phyloP scores from a whole-genome alignment of 2,888 invertebrate species.

The Tinea semifulvella region DNA sequence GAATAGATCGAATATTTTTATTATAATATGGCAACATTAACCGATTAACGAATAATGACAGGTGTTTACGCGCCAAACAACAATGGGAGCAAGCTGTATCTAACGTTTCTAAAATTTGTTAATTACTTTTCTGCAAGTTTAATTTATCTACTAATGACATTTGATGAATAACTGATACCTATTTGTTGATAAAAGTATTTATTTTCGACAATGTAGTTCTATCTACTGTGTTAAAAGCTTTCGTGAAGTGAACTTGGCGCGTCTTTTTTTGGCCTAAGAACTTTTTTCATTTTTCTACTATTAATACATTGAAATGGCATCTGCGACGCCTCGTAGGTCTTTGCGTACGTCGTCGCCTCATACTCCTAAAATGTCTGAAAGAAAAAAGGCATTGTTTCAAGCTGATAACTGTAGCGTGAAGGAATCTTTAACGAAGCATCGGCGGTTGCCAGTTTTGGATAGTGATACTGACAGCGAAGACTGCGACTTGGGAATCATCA shows the following conservation, averaged over 20 bases:
- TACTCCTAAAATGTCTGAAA: constrained; percentile 69
- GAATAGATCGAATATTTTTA: too few relatives aligned
- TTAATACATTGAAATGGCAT: constrained; percentile 37
- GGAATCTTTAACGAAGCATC: constrained; percentile 50
- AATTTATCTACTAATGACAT: background rate
- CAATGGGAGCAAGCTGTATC: constrained; percentile 38
- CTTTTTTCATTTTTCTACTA: background rate
- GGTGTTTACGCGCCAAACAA: constrained; percentile 66
- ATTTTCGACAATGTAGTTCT: background rate
- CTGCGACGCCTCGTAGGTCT: constrained; percentile 50
- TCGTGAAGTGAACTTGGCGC: background rate
- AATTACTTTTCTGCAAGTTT: background rate
- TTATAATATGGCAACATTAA: constrained; percentile 24
- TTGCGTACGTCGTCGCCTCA: constrained; percentile 42
- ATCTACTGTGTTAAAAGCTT: background rate
- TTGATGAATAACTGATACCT: background rate
- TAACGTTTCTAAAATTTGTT: constrained; percentile 30
- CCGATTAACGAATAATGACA: constrained; percentile 38
- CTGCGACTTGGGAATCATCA: constrained; percentile 67
- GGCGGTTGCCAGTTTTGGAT: constrained; percentile 48
- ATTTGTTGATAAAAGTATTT: background rate
- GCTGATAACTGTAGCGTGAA: constrained; percentile 29
- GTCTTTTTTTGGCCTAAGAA: too few relatives aligned
- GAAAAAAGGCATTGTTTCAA: constrained; percentile 72
- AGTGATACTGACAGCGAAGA: constrained; percentile 61